Evolutionary conservation across 2,888 invertebrate genomes (phyloP).

Genomic region (Acanthopleura granulata): DNA sequence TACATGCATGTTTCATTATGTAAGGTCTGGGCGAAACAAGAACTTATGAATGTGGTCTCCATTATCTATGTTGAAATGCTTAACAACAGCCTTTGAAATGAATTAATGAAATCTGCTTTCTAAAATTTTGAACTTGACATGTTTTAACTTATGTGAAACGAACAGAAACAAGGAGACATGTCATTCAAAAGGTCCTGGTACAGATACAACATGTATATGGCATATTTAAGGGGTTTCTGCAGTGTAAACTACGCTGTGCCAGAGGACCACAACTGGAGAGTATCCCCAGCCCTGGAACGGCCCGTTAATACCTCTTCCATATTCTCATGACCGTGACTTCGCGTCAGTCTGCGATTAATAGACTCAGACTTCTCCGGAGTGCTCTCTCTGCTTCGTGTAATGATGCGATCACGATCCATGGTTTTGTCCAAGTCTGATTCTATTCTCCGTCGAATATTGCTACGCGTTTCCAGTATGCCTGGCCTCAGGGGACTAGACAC

Average conservation of each 20-base stretch:
- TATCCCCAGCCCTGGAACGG: neutral
- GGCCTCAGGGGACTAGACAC: neutral
- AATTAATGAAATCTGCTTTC: too few species aligned
- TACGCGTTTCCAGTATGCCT: neutral
- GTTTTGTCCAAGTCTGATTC: neutral
- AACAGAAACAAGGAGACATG: too few species aligned
- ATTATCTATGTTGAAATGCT: too few species aligned
- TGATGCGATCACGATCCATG: neutral
- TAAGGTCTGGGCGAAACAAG: too few species aligned
- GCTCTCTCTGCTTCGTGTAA: slow-evolving; percentile 12
- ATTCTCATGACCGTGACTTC: slow-evolving; percentile 13
- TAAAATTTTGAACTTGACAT: too few species aligned
- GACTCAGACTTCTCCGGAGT: neutral
- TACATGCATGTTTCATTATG: too few species aligned
- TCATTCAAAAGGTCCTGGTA: too few species aligned
- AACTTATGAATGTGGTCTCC: too few species aligned
- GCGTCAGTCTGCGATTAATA: neutral
- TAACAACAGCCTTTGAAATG: too few species aligned
- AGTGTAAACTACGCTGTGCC: neutral
- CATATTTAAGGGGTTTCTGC: too few species aligned
- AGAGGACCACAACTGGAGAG: neutral
- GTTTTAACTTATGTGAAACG: too few species aligned
- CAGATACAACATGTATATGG: too few species aligned
- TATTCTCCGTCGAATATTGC: neutral
- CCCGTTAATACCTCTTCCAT: neutral